Evolutionary conservation across 2,797 vertebrate species (phyloP), one percentile per base, ranked within the genome.

Genomic region (Anableps anableps): DNA sequence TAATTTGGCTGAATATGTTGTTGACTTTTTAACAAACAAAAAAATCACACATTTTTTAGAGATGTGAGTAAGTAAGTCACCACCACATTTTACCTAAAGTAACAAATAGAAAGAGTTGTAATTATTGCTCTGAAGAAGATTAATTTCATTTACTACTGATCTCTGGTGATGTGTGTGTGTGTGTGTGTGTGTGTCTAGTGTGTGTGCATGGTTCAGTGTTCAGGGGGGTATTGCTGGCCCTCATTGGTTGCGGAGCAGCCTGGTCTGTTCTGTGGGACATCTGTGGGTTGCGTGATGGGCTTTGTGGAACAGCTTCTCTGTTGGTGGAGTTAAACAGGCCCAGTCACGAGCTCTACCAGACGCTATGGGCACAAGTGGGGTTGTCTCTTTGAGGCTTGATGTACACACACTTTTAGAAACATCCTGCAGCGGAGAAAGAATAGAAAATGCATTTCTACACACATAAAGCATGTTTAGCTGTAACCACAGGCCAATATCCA

Each of bases 271-370:
- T 95, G 94, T 94, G 91, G 94, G 92, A 94, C 95, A 95, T 95
- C 92, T 96, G 95, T 95, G 95, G 93, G 87, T 96, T 95, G 94
- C 95, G 94, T 96, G 94, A 94, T 94, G 93, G 92, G 90, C 88
- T 94, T 87, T 90, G 91, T 89, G 91, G 93, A 95, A 87, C 91
- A 90, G 93, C 68, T 92, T 89, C 89, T 93, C 94, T 93, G 92
- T 92, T 94, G 90, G 95, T 71, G 79, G 92, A 95, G 92, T 93
- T 95, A 95, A 96, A 94, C 93, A 94, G 94, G 79, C 93, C 48
- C 93, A 94, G 95, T 95, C 95, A 95, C 94, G 94, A 95, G 93
- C 94, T 92, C 90, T 72, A 88, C 80, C 92, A 94, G 91, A 95
- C 90, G 92, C 95, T 94, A 94, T 81, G 80, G 92, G 94, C 94